phyloP scores from a whole-genome alignment of 37 sponge, comb jelly and placozoan genomes.

The Bolinopsis microptera region DNA sequence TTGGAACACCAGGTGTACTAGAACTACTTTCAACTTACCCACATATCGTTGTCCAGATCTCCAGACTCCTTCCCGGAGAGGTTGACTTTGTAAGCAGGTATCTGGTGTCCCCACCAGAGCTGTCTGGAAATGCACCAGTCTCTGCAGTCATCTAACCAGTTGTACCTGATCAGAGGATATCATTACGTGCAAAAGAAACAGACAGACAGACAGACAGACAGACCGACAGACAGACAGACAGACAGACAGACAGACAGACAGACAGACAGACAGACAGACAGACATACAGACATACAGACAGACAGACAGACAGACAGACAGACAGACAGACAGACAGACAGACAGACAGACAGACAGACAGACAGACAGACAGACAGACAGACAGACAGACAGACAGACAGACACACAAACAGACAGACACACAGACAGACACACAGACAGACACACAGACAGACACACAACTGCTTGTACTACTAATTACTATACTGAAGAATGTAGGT shows the following conservation, averaged over 20 bases:
- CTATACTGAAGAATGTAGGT: too few relatives aligned
- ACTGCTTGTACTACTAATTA: too few relatives aligned
- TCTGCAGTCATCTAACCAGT: constrained; percentile 65
- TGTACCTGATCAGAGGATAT: neutral
- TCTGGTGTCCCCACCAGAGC: constrained; percentile 99
- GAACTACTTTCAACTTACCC: too few relatives aligned
- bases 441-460: too few relatives aligned
- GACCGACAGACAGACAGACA: neutral
- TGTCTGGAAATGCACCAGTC: constrained; percentile 99
- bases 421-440: too few relatives aligned
- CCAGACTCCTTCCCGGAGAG: constrained; percentile 19
- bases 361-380: neutral
- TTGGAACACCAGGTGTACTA: too few relatives aligned
- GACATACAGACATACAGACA: neutral
- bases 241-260: neutral
- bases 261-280: neutral
- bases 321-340: neutral
- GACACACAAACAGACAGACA: too few relatives aligned
- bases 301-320: neutral
- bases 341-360: neutral
- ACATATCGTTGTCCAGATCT: constrained; percentile 63
- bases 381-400: too few relatives aligned
- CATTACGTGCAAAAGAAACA: too few relatives aligned
- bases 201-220: constrained; percentile 15
- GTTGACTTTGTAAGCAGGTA: constrained; percentile 84